Conservation (phyloP, 2,888 invertebrate species). For the Hermaeophaga mercurialis region DNA sequence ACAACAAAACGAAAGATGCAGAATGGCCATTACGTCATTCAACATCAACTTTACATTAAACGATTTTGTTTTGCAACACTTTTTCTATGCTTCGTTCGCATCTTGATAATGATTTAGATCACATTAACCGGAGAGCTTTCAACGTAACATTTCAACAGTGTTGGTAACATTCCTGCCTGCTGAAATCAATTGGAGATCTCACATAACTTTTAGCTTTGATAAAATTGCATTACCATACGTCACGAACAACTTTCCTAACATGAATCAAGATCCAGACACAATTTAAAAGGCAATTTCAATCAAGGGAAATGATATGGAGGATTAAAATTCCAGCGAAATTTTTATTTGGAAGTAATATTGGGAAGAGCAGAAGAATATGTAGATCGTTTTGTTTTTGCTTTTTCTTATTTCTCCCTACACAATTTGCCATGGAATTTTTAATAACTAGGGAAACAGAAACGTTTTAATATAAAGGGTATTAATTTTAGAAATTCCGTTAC, state of each 20-base stretch:
- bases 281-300: slow-evolving; percentile 10
- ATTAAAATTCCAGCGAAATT: no score
- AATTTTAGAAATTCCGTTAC: no score
- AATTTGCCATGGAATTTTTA: no score
- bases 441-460: no score
- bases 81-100: slow-evolving; percentile 22
- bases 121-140: slow-evolving; percentile 8
- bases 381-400: no score
- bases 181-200: slow-evolving; percentile 23
- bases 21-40: slow-evolving; percentile 44
- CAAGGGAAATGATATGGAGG: not conserved
- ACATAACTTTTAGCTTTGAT: slow-evolving; percentile 22
- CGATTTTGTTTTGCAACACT: slow-evolving; percentile 28
- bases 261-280: slow-evolving; percentile 12
- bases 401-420: no score
- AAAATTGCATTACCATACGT: slow-evolving; percentile 24
- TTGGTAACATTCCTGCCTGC: not conserved
- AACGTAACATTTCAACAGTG: slow-evolving; percentile 1
- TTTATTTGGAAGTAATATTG: no score
- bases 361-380: no score
- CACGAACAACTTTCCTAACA: slow-evolving; percentile 23
- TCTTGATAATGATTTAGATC: slow-evolving; percentile 24
- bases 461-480: no score
- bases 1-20: slow-evolving; percentile 36
- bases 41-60: slow-evolving; percentile 30